phyloP scores from a whole-genome alignment of 2,113 vertebrate species.

The Patagioenas fasciata region DNA sequence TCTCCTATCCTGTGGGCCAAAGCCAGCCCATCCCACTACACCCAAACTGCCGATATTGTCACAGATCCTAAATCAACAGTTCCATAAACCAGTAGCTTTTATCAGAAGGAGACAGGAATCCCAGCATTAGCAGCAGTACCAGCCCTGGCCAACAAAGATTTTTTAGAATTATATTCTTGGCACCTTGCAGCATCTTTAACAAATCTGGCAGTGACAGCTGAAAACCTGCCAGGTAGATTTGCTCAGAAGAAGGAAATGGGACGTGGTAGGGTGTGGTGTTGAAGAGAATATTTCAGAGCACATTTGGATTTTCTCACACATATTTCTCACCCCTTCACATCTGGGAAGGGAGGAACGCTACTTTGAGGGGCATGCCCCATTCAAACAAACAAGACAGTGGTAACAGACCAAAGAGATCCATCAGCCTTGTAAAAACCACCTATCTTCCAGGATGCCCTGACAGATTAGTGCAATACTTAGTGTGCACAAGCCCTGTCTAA shows the following conservation, averaged over 20 bases:
- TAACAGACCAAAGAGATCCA: background rate
- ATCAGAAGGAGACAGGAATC: background rate
- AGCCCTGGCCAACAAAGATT: background rate
- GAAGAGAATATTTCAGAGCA: background rate
- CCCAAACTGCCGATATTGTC: background rate
- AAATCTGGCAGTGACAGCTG: background rate
- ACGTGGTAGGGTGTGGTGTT: background rate
- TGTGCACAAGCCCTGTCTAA: background rate
- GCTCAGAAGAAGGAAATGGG: conserved; percentile 5
- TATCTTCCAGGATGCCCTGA: background rate
- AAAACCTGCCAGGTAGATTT: conserved; percentile 12
- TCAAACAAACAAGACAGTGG: background rate
- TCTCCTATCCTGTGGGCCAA: background rate
- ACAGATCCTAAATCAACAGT: background rate
- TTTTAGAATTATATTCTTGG: background rate
- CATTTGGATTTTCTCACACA: background rate
- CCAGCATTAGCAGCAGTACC: background rate
- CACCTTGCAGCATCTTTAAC: background rate
- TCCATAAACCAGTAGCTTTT: background rate
- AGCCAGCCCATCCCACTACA: background rate
- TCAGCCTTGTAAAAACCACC: background rate
- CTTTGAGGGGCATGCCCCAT: background rate
- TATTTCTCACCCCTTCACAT: background rate
- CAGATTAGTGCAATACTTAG: background rate
- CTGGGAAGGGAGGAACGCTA: background rate